These are phyloP conservation scores for Aproaerema taeniolella DNA, from an alignment of 2,888 invertebrate genomes.

Conservation along the genomic window DNA sequence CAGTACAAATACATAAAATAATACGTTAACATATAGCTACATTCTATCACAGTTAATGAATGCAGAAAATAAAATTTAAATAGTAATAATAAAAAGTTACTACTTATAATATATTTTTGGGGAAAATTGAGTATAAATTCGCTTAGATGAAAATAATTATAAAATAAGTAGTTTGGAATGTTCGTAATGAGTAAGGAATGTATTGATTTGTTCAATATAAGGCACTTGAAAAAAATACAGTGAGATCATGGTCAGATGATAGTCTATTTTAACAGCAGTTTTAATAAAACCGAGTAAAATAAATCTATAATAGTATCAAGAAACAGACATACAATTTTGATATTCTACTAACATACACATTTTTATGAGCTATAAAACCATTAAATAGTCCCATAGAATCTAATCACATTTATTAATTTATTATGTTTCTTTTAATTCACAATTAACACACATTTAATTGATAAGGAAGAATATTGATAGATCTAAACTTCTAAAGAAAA, in stretches of 20 bases:
- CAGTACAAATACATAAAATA: not conserved
- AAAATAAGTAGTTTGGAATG: no score
- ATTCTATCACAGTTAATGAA: slow-evolving; percentile 67
- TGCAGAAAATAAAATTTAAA: slow-evolving; percentile 32
- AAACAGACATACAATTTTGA: slow-evolving; percentile 18
- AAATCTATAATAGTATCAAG: slow-evolving; percentile 6
- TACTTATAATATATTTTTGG: no score
- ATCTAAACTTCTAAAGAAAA: slow-evolving; percentile 21
- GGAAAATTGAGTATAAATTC: no score
- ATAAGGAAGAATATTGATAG: slow-evolving; percentile 41
- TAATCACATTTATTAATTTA: slow-evolving; percentile 43
- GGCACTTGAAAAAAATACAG: slow-evolving; percentile 74
- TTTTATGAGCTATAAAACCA: slow-evolving; percentile 50
- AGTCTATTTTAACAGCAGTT: slow-evolving; percentile 12
- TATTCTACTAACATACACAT: slow-evolving; percentile 24
- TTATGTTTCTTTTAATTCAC: slow-evolving; percentile 43
- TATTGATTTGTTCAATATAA: slow-evolving; percentile 69
- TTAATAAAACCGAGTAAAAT: slow-evolving; percentile 8
- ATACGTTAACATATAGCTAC: slow-evolving; percentile 14
- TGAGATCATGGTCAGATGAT: slow-evolving; percentile 44
- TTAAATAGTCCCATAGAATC: slow-evolving; percentile 55
- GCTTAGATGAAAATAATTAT: no score
- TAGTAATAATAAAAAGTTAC: slow-evolving; percentile 9
- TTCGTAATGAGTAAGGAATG: slow-evolving; percentile 41
- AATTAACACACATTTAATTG: slow-evolving; percentile 47